Evolutionary conservation across 2,113 vertebrate species (phyloP).

Genomic region (Brachirus orientalis): DNA sequence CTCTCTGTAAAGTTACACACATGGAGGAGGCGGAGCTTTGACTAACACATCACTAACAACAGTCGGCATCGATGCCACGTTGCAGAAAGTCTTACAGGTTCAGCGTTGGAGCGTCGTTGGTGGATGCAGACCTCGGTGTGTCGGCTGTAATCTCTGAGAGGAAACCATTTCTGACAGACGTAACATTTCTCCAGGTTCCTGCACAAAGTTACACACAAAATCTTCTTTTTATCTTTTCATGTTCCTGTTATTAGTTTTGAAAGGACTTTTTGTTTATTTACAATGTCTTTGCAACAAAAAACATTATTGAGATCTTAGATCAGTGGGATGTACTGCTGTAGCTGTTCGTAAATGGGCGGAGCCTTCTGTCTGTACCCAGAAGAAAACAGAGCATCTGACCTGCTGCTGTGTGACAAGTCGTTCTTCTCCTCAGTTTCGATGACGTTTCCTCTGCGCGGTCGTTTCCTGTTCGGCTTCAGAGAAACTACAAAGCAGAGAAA

Average conservation of each 20-base stretch:
- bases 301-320: background rate
- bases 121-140: conserved; percentile 89
- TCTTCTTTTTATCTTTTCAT: too few relatives aligned
- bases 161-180: conserved; percentile 84
- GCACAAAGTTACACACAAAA: too few relatives aligned
- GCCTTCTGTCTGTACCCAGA: conserved; percentile 2
- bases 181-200: conserved; percentile 88
- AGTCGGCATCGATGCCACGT: too few relatives aligned
- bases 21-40: background rate
- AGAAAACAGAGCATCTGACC: too few relatives aligned
- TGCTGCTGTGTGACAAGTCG: conserved; percentile 53
- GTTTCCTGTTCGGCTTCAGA: conserved; percentile 76
- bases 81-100: conserved; percentile 35
- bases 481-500: conserved; percentile 33
- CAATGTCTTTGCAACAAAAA: too few relatives aligned
- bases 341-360: too few relatives aligned
- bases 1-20: conserved; percentile 52
- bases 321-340: too few relatives aligned
- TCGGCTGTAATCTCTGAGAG: conserved; percentile 82
- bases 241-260: too few relatives aligned
- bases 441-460: conserved; percentile 61
- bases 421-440: background rate
- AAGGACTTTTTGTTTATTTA: too few relatives aligned
- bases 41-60: background rate
- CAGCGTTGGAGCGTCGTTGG: rapidly evolving